phyloP scores from a whole-genome alignment of 2,113 vertebrate genomes.

The Cebus imitator region DNA sequence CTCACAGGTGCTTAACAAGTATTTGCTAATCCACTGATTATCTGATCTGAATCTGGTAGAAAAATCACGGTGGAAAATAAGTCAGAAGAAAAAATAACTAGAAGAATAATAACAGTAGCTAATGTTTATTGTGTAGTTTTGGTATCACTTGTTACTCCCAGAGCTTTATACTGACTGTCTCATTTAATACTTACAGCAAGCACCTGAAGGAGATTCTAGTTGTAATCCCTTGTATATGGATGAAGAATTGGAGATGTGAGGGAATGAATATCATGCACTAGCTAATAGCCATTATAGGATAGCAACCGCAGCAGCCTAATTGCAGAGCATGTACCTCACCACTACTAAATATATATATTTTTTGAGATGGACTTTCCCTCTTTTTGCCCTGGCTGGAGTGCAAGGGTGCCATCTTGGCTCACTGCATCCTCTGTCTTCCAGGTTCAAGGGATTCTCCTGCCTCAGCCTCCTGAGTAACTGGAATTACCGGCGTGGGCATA shows the following conservation, averaged over 20 bases:
- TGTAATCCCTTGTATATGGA: background rate
- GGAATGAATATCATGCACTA: background rate
- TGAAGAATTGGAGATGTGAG: background rate
- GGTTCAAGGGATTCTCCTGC: no score
- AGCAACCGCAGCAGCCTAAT: background rate
- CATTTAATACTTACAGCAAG: background rate
- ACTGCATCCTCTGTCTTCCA: no score
- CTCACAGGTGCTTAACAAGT: background rate
- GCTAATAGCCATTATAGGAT: background rate
- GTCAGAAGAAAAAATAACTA: background rate
- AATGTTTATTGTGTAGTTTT: background rate
- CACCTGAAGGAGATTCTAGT: background rate
- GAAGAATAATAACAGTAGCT: background rate
- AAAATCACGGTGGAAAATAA: constrained; percentile 24
- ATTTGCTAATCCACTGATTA: background rate
- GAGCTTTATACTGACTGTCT: background rate
- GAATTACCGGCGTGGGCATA: no score
- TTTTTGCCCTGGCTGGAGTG: no score
- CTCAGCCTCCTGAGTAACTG: no score
- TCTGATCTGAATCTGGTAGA: background rate
- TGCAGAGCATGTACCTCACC: background rate
- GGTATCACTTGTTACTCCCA: background rate
- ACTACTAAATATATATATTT: no score
- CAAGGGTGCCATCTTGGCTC: no score
- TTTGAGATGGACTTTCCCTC: no score